These are phyloP conservation scores for Chondrosia reniformis DNA, from an alignment of 37 sponge, comb jelly and placozoan species.

Conservation along the genomic window DNA sequence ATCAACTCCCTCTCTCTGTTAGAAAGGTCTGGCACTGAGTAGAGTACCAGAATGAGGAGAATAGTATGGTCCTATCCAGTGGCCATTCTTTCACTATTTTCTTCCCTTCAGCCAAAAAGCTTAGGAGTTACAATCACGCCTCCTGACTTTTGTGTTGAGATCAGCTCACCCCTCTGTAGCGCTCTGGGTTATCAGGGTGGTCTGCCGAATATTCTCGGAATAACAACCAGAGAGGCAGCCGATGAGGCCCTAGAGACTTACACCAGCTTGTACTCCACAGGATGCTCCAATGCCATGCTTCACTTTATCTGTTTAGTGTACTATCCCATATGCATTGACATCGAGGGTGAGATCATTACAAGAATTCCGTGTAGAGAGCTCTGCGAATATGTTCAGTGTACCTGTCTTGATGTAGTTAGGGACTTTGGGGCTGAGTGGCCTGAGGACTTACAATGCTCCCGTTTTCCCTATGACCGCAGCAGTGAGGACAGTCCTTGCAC, in stretches of 20 bases:
- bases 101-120: too few relatives aligned
- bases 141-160: background rate
- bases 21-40: too few relatives aligned
- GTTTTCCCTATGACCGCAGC: background rate
- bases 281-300: slow-evolving; percentile 70
- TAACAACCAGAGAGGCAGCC: background rate
- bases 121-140: background rate
- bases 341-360: background rate
- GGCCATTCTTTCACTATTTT: too few relatives aligned
- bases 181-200: background rate
- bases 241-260: slow-evolving; percentile 5
- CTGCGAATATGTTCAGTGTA: slow-evolving; percentile 41
- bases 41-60: too few relatives aligned
- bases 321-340: slow-evolving; percentile 49
- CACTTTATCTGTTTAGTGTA: slow-evolving; percentile 70
- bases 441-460: slow-evolving; percentile 41
- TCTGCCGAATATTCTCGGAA: slow-evolving; percentile 4
- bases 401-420: background rate
- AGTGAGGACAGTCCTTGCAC: too few relatives aligned
- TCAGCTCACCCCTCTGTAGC: background rate
- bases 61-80: too few relatives aligned
- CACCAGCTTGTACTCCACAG: slow-evolving; percentile 1
- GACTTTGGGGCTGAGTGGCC: slow-evolving; percentile 46
- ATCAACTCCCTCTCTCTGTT: too few relatives aligned
- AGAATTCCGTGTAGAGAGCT: slow-evolving; percentile 53